Conservation (phyloP, 1,140 invertebrate genomes). For the Papilio xuthus region DNA sequence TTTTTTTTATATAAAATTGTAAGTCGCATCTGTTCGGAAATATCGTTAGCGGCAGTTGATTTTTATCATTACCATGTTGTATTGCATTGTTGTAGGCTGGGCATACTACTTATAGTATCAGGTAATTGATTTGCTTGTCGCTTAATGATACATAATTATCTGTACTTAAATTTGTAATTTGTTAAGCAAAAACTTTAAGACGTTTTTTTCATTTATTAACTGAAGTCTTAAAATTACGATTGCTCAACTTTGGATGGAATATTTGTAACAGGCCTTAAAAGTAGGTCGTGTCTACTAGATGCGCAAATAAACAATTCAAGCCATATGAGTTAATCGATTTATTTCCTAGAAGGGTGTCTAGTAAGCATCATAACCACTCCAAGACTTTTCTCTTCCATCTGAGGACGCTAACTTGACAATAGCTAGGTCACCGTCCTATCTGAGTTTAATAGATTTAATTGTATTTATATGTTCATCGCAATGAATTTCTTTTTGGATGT, state of each 20-base stretch:
- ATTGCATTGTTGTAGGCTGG: background rate
- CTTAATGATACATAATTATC: conserved; percentile 19
- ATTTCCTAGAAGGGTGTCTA: too few species aligned
- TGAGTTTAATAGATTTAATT: too few species aligned
- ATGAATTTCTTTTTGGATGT: background rate
- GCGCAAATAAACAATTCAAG: too few species aligned
- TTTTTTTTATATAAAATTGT: background rate
- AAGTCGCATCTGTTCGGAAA: background rate
- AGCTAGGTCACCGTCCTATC: too few species aligned
- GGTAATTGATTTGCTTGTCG: conserved; percentile 9
- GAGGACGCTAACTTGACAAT: too few species aligned
- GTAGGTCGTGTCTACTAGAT: background rate
- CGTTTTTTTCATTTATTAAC: background rate
- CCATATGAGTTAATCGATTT: too few species aligned
- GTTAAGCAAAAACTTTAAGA: background rate
- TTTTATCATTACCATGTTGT: background rate
- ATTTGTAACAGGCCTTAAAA: background rate
- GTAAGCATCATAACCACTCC: too few species aligned
- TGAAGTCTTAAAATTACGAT: background rate
- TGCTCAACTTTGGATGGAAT: background rate
- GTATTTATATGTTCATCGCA: too few species aligned
- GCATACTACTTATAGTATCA: conserved; percentile 2
- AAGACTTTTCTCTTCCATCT: too few species aligned
- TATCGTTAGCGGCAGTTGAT: background rate
- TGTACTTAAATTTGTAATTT: conserved; percentile 16